Percentiles rank a stretch among this genome's conserved stretches.
These are phyloP conservation scores for Orchestia grillus DNA, from an alignment of 1,140 invertebrate species.

Conservation along the genomic window DNA sequence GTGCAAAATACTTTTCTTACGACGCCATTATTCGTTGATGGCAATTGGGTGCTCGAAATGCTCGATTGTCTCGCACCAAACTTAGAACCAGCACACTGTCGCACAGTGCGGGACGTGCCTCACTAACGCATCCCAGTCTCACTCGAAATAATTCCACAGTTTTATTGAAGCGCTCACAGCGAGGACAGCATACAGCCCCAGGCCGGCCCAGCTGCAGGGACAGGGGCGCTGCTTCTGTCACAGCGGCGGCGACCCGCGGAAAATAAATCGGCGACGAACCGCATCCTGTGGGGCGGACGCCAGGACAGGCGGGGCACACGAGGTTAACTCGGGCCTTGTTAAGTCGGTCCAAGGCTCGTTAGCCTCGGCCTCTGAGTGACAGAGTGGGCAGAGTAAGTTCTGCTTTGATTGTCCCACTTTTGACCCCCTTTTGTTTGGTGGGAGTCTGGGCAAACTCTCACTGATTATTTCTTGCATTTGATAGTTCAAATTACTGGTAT, in stretches of 20 bases:
- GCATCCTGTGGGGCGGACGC: constrained; percentile 4
- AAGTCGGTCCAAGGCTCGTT: constrained; percentile 32
- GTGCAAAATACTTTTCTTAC: no score
- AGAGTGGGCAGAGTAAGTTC: neutral
- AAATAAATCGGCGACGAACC: constrained; percentile 12
- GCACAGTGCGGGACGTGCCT: neutral
- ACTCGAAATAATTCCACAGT: neutral
- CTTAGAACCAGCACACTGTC: neutral
- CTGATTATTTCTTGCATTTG: neutral
- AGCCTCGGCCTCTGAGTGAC: neutral
- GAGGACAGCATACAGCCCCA: neutral
- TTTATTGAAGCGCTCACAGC: neutral
- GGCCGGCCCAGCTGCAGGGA: neutral
- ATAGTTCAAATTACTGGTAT: neutral
- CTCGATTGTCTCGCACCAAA: neutral
- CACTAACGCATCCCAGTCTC: neutral
- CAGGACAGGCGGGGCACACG: neutral
- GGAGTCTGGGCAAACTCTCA: neutral
- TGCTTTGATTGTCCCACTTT: neutral
- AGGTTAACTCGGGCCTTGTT: constrained; percentile 28
- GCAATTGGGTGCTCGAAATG: no score
- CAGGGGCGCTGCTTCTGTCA: neutral
- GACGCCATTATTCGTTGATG: no score
- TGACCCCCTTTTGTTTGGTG: neutral
- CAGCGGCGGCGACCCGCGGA: constrained; percentile 1